These are phyloP conservation scores for Rhinichthys osculus DNA, from an alignment of 2,797 vertebrate genomes.

Conservation along the genomic window DNA sequence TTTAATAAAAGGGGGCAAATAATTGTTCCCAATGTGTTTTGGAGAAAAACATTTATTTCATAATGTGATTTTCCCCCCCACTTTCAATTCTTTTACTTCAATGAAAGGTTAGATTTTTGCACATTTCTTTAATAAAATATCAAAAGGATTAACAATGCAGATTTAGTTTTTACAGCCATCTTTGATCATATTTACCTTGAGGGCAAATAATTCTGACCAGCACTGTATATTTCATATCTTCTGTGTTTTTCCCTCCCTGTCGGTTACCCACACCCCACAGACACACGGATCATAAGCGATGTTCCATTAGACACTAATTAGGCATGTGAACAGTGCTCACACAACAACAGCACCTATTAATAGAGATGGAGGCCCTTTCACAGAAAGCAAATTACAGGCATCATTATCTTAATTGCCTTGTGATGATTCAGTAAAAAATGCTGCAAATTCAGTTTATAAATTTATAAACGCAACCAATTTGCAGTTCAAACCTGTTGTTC, in stretches of 20 bases:
- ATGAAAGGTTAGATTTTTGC: too few species aligned
- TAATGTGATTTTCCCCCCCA: too few species aligned
- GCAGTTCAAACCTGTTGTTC: constrained; percentile 6
- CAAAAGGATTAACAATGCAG: too few species aligned
- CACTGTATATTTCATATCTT: background rate
- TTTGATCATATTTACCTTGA: too few species aligned
- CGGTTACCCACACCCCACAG: background rate
- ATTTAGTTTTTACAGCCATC: too few species aligned
- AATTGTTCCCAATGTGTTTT: too few species aligned
- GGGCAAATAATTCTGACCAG: too few species aligned
- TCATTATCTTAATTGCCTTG: constrained; percentile 21
- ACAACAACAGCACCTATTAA: constrained; percentile 27
- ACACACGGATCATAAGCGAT: constrained; percentile 19
- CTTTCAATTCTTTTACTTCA: too few species aligned
- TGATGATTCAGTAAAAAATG: constrained; percentile 6
- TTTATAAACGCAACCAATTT: constrained; percentile 17
- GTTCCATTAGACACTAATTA: constrained; percentile 38
- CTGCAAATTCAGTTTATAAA: constrained; percentile 12
- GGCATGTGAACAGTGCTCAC: constrained; percentile 10
- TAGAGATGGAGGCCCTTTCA: constrained; percentile 8
- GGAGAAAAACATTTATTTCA: too few species aligned
- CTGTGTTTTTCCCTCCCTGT: background rate
- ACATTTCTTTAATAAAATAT: too few species aligned
- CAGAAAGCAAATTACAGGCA: constrained; percentile 37
- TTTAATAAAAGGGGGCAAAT: too few species aligned